These are phyloP conservation scores for Drosophila melanocephala DNA, from an alignment of 2,888 invertebrate genomes.

Conservation along the genomic window DNA sequence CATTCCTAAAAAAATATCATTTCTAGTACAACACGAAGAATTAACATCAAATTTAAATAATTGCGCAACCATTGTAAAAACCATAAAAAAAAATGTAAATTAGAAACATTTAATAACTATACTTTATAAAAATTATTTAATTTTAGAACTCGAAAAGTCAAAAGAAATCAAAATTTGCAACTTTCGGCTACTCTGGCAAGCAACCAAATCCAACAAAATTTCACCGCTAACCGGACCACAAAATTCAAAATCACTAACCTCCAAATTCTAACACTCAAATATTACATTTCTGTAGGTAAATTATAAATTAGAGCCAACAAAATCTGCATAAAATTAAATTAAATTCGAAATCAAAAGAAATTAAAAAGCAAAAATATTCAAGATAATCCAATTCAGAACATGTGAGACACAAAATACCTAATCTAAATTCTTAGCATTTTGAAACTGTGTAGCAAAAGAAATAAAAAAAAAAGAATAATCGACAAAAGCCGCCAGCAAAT, in stretches of 20 bases:
- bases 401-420: conserved; percentile 8
- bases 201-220: conserved; percentile 47
- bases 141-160: conserved; percentile 44
- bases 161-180: conserved; percentile 52
- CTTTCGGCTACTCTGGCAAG: conserved; percentile 72
- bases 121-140: conserved; percentile 55
- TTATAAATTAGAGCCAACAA: neutral
- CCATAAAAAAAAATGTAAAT: neutral
- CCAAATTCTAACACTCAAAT: conserved; percentile 26
- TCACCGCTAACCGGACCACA: conserved; percentile 30
- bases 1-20: too few species aligned
- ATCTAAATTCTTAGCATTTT: conserved; percentile 27
- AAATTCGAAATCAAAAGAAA: conserved; percentile 13
- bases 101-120: conserved; percentile 29
- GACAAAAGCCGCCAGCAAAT: neutral
- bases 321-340: conserved; percentile 15
- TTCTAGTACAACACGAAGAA: neutral
- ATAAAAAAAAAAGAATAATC: neutral
- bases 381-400: conserved; percentile 16
- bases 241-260: conserved; percentile 50
- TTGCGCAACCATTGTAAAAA: conserved; percentile 1
- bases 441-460: conserved; percentile 15
- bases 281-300: conserved; percentile 7
- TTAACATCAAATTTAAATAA: neutral
- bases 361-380: conserved; percentile 6